Conservation (phyloP, 2,797 vertebrate species). For the Galagoides demidoff region DNA sequence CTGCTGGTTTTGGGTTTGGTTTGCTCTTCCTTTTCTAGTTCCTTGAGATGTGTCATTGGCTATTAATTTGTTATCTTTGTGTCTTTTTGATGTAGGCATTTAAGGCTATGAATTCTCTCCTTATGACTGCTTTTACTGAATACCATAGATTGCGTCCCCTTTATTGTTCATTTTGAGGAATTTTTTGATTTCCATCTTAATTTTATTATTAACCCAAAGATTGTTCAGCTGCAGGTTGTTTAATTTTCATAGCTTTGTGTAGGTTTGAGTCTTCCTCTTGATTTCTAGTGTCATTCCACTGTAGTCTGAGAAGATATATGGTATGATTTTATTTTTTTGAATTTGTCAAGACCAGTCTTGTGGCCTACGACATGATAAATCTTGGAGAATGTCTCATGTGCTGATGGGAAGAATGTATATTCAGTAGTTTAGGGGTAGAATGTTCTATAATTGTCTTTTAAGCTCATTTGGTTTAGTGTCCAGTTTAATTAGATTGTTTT, state of each 20-base stretch:
- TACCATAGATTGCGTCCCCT: not conserved
- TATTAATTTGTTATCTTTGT: not conserved
- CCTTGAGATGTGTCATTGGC: not conserved
- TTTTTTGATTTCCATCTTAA: not conserved
- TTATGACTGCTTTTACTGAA: not conserved
- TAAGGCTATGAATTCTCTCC: not conserved
- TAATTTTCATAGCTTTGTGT: not conserved
- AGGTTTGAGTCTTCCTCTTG: not conserved
- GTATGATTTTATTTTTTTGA: not conserved
- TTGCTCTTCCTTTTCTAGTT: not conserved
- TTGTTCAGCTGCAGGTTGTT: not conserved
- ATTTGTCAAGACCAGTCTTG: not conserved
- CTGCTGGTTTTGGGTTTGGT: not conserved
- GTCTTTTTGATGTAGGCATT: not conserved
- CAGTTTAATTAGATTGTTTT: not conserved
- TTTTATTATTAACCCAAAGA: not conserved
- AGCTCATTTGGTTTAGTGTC: not conserved
- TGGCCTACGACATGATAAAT: not conserved
- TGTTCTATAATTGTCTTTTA: not conserved
- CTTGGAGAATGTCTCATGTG: not conserved
- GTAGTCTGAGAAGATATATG: not conserved
- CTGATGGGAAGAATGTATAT: not conserved
- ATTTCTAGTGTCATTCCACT: not conserved
- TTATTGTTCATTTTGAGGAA: not conserved
- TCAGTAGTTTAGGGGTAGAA: not conserved